Percentiles rank a stretch among this genome's conserved stretches.
phyloP scores from a whole-genome alignment of 2,113 vertebrate species.

The Todiramphus chloris region DNA sequence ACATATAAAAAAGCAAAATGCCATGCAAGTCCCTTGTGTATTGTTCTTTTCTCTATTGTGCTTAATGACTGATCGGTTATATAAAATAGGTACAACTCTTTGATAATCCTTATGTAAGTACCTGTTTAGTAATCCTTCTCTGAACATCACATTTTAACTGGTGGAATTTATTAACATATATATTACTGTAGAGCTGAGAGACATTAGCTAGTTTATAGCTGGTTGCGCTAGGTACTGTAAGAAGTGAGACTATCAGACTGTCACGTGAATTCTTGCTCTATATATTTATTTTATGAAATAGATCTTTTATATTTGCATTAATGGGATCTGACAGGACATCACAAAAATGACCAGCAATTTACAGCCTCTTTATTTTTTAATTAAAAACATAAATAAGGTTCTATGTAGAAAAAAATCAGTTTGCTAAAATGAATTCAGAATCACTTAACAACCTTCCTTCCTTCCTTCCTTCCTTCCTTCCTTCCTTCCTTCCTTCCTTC shows the following conservation, averaged over 20 bases:
- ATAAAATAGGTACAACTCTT: slow-evolving; percentile 27
- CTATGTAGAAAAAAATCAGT: not conserved
- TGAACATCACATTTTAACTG: slow-evolving; percentile 26
- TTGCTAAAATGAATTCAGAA: slow-evolving; percentile 6
- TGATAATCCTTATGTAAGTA: slow-evolving; percentile 41
- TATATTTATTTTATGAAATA: slow-evolving; percentile 23
- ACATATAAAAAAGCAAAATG: not conserved
- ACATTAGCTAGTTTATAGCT: not conserved
- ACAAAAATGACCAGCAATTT: slow-evolving; percentile 53
- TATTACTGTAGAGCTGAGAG: not conserved
- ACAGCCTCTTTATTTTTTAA: slow-evolving; percentile 52
- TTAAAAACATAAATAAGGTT: slow-evolving; percentile 61
- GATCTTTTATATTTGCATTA: slow-evolving; percentile 44
- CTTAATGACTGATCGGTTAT: slow-evolving; percentile 36
- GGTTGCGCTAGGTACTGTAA: not conserved
- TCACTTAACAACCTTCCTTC: not conserved
- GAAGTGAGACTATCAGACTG: slow-evolving; percentile 10
- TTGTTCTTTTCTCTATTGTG: slow-evolving; percentile 16
- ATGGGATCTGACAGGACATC: not conserved
- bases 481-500: no score
- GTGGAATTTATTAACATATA: slow-evolving; percentile 35
- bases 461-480: not conserved
- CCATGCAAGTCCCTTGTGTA: not conserved
- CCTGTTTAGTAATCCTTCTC: slow-evolving; percentile 50
- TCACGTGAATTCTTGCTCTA: not conserved